Evolutionary conservation across 2,888 invertebrate genomes (phyloP).

Genomic region (Perithous albicinctus): DNA sequence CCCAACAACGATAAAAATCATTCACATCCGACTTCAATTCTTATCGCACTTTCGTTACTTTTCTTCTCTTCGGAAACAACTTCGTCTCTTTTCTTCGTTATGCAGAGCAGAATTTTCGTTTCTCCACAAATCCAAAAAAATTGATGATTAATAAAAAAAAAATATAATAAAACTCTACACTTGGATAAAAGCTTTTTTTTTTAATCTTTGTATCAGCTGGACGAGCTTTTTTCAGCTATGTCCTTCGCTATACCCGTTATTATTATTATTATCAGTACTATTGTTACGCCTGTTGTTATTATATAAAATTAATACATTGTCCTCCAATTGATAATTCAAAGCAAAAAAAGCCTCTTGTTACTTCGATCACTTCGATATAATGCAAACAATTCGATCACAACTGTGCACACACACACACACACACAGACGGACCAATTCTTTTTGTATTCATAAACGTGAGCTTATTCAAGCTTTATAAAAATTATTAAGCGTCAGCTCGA

Average conservation of each 20-base stretch:
- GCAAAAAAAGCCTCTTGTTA: not conserved
- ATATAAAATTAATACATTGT: not conserved
- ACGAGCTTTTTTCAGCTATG: not conserved
- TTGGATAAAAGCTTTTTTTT: not conserved
- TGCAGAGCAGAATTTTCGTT: not conserved
- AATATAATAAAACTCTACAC: not conserved
- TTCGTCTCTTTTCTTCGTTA: not conserved
- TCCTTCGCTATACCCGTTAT: not conserved
- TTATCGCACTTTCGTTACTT: conserved; percentile 3
- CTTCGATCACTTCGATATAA: not conserved
- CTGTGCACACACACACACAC: not conserved
- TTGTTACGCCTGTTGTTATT: not conserved
- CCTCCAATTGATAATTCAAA: not conserved
- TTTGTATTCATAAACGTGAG: not conserved
- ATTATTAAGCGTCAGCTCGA: not conserved
- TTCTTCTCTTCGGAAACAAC: not conserved
- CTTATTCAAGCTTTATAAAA: not conserved
- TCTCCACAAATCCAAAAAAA: not conserved
- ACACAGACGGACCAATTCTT: not conserved
- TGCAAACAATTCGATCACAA: not conserved
- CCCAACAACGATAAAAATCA: not conserved
- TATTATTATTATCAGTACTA: not conserved
- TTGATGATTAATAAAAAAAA: not conserved
- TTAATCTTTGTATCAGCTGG: not conserved
- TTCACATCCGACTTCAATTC: not conserved